phyloP scores from a whole-genome alignment of 2,888 invertebrate genomes.

The Volucella inflata region DNA sequence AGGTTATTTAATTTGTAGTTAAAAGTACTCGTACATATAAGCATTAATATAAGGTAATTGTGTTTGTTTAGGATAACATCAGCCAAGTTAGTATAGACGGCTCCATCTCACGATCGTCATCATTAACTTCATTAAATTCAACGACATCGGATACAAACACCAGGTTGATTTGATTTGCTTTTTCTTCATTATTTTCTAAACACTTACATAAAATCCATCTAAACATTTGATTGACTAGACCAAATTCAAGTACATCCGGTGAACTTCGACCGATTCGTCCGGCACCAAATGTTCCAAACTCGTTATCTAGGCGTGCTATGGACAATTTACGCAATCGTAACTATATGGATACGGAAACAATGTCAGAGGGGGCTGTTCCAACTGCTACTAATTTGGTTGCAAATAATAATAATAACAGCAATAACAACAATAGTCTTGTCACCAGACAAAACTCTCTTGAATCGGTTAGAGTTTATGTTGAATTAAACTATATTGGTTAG shows the following conservation, averaged over 20 bases:
- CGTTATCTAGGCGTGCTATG: conserved; percentile 77
- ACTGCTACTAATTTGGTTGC: conserved; percentile 29
- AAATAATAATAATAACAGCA: conserved; percentile 45
- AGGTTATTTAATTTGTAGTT: conserved; percentile 1
- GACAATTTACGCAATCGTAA: conserved; percentile 76
- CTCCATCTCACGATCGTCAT: conserved; percentile 77
- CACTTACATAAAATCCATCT: conserved; percentile 3
- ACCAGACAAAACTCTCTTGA: conserved; percentile 39
- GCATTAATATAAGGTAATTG: conserved; percentile 38
- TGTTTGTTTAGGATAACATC: conserved; percentile 78
- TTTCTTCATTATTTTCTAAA: conserved; percentile 11
- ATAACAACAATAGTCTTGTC: background rate
- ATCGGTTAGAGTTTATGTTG: conserved; percentile 52
- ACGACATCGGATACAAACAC: conserved; percentile 49
- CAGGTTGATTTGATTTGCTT: conserved; percentile 38
- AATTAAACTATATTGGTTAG: conserved; percentile 38
- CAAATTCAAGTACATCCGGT: conserved; percentile 33
- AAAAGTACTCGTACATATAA: background rate
- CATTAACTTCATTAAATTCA: conserved; percentile 77
- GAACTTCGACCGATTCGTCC: conserved; percentile 53
- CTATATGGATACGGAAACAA: conserved; percentile 55
- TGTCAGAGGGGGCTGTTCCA: conserved; percentile 26
- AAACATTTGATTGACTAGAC: conserved; percentile 32
- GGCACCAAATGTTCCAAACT: conserved; percentile 71
- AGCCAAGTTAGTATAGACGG: conserved; percentile 78